Evolutionary conservation across 2,797 vertebrate species (phyloP).

Genomic region (Gambelia wislizenii): DNA sequence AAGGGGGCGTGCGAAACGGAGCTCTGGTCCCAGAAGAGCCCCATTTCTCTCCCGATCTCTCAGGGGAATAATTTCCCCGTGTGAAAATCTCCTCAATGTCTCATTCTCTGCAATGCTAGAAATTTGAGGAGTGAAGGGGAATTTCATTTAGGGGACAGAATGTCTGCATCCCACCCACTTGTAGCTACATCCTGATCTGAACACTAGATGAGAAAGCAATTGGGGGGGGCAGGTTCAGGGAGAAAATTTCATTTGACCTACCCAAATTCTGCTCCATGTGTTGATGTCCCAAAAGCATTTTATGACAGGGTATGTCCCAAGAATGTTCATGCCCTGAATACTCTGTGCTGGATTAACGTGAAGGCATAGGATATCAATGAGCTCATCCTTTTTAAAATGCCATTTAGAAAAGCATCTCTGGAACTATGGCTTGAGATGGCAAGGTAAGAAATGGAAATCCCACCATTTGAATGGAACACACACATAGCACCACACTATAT

Average conservation of each 20-base stretch:
- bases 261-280: neutral
- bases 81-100: too few relatives aligned
- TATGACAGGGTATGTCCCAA: neutral
- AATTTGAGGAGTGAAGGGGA: too few relatives aligned
- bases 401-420: neutral
- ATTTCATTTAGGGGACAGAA: too few relatives aligned
- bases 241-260: neutral
- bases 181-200: neutral
- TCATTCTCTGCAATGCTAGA: too few relatives aligned
- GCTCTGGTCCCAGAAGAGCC: too few relatives aligned
- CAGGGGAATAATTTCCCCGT: too few relatives aligned
- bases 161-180: too few relatives aligned
- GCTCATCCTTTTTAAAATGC: neutral
- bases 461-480: neutral
- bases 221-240: neutral
- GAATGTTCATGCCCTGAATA: neutral
- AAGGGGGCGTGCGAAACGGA: too few relatives aligned
- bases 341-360: conserved; percentile 9
- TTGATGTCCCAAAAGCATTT: neutral
- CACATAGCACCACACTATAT: neutral
- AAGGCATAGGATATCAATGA: neutral
- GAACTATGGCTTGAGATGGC: neutral
- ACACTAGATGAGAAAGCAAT: neutral
- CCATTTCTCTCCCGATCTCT: too few relatives aligned
- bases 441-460: neutral